A percentile compares a stretch with the other conserved stretches of the same genome.
phyloP scores from a whole-genome alignment of 2,797 vertebrate species.

The Cyprinella venusta region DNA sequence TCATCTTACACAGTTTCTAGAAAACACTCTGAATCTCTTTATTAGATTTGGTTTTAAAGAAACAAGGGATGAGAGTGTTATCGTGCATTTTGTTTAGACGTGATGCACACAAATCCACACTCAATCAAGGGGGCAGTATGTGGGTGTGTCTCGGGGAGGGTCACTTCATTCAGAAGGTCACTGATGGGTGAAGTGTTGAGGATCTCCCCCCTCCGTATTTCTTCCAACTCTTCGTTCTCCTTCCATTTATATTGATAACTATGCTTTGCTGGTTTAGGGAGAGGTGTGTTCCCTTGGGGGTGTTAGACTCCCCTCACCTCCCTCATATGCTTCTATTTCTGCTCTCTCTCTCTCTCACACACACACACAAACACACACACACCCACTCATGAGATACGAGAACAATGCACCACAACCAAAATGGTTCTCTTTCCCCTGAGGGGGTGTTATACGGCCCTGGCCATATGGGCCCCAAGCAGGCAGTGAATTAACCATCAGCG shows the following conservation, averaged over 20 bases:
- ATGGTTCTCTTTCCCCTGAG: slow-evolving; percentile 48
- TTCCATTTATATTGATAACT: slow-evolving; percentile 46
- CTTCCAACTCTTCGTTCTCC: slow-evolving; percentile 3
- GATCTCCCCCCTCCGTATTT: slow-evolving; percentile 19
- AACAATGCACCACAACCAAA: slow-evolving; percentile 55
- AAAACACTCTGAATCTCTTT: slow-evolving; percentile 60
- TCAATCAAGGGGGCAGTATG: slow-evolving; percentile 29
- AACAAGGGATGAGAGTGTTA: slow-evolving; percentile 35
- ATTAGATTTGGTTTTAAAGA: slow-evolving; percentile 65
- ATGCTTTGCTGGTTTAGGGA: slow-evolving; percentile 34
- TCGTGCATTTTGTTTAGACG: slow-evolving; percentile 27
- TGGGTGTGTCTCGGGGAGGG: slow-evolving; percentile 26
- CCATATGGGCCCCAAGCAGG: slow-evolving; percentile 72
- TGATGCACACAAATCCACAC: slow-evolving; percentile 13
- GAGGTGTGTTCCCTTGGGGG: slow-evolving; percentile 52
- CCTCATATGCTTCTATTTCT: slow-evolving; percentile 42
- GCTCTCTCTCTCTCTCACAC: not conserved
- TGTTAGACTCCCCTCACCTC: slow-evolving; percentile 46
- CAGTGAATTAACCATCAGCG: slow-evolving; percentile 60
- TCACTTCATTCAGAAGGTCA: slow-evolving; percentile 38
- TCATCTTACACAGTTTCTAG: slow-evolving; percentile 67
- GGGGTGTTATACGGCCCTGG: slow-evolving; percentile 65
- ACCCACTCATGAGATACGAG: slow-evolving; percentile 34
- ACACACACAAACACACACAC: slow-evolving; percentile 12
- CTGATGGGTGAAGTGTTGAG: slow-evolving; percentile 49